Percentiles rank a stretch among this genome's conserved stretches.
These are phyloP conservation scores for Drosophila malerkotliana DNA, from an alignment of 1,140 invertebrate species.

Conservation along the genomic window DNA sequence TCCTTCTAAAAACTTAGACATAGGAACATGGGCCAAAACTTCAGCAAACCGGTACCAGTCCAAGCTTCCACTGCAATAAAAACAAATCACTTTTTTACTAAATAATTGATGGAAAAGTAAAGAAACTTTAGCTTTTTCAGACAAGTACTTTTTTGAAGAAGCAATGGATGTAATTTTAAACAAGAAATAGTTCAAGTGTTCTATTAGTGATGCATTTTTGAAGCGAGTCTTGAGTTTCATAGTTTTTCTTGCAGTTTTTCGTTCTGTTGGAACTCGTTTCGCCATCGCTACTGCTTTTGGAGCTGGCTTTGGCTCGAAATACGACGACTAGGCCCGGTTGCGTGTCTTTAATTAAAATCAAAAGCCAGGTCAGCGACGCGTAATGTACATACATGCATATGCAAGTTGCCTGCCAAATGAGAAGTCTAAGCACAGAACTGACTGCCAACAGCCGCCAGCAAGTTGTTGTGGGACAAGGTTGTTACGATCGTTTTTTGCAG, in stretches of 20 bases:
- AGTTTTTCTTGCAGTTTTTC: conserved; percentile 28
- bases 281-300: conserved; percentile 35
- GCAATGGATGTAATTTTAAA: too few species aligned
- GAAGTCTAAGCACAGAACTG: conserved; percentile 10
- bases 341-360: conserved; percentile 79
- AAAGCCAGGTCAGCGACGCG: conserved; percentile 59
- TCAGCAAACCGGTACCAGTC: background rate
- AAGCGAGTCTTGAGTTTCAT: background rate
- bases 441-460: conserved; percentile 23
- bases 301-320: conserved; percentile 29
- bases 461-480: conserved; percentile 82
- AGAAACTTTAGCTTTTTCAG: background rate
- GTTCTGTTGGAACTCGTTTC: conserved; percentile 64
- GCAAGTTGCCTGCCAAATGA: conserved; percentile 11
- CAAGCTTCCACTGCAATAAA: background rate
- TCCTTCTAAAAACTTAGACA: background rate
- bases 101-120: background rate
- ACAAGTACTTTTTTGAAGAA: too few species aligned
- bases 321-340: conserved; percentile 35
- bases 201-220: too few species aligned
- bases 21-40: background rate
- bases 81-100: background rate
- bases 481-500: conserved; percentile 65
- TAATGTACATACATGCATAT: conserved; percentile 28
- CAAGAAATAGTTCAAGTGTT: too few species aligned